Percentiles rank a stretch among this genome's conserved stretches.
Evolutionary conservation across 2,888 invertebrate species (phyloP).

Genomic region (Pycnomerus fuliginosus): DNA sequence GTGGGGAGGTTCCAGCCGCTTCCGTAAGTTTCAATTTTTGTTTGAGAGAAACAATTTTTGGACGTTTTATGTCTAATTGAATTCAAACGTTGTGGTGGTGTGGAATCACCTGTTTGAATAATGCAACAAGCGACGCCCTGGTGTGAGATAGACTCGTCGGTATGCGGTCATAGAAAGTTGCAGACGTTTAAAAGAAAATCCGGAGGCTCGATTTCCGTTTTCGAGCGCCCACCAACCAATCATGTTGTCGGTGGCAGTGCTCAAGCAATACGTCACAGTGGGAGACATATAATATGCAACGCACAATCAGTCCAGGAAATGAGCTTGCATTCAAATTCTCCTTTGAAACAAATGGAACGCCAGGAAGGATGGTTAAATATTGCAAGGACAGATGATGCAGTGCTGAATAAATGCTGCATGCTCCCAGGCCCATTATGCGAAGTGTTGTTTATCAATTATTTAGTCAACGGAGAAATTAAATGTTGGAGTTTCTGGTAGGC

Average conservation of each 20-base stretch:
- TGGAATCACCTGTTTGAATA: conserved; percentile 22
- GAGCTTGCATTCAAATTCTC: conserved; percentile 48
- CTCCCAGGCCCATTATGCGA: too few species aligned
- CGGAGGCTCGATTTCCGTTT: conserved; percentile 19
- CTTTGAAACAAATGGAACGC: conserved; percentile 40
- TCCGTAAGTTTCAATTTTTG: too few species aligned
- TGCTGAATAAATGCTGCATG: too few species aligned
- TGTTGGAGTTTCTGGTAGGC: too few species aligned
- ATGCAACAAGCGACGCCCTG: conserved; percentile 20
- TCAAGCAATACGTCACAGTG: conserved; percentile 23
- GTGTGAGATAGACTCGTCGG: conserved; percentile 22
- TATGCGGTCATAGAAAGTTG: conserved; percentile 21
- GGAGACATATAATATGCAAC: conserved; percentile 32
- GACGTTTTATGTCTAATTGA: conserved; percentile 22
- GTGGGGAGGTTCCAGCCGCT: too few species aligned
- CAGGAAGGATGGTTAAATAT: conserved; percentile 29
- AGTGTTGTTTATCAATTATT: too few species aligned
- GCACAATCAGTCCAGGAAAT: conserved; percentile 42
- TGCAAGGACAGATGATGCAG: too few species aligned
- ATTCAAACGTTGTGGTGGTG: conserved; percentile 21
- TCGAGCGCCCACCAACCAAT: conserved; percentile 10
- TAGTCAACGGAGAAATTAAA: too few species aligned
- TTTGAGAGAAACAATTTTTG: too few species aligned
- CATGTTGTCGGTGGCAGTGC: conserved; percentile 18
- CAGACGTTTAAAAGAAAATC: conserved; percentile 18